Evolutionary conservation across 2,888 invertebrate genomes (phyloP), one percentile per base, ranked within the genome.

Genomic region (Pseudococcus longispinus): DNA sequence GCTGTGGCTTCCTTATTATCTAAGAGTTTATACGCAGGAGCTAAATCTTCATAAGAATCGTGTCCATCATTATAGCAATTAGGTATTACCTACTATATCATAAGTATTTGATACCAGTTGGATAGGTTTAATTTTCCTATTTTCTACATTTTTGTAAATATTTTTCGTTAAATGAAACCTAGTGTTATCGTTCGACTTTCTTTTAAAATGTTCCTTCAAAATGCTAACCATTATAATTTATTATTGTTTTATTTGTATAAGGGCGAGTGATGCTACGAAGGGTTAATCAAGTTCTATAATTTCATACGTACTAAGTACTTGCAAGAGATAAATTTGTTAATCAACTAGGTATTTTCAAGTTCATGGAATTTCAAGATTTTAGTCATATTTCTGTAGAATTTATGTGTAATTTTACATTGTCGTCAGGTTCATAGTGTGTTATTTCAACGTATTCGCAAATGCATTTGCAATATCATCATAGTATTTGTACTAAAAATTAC

Each of bases 1-100:
- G 83, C 82, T 23, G 55, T 83, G 80, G 51, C 82, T 26, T 82
- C 87, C 1, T 42, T 87, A 26, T 29, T 87, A 44, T 80, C 87
- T 20, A 80, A 87, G 65, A 29, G 55, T 46, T 82, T 87, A 32
- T 60, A 60, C 37, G 13, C 37, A 6, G 82, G 87, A 26, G 60
- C 84, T 2, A 85, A 85, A 65, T 44, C 84, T 77, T 77, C 77
- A 42, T 77, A 3, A 29, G 29, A 2, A 60, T 51, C 6, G 18
- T 18, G 60, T 8, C 23, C 60, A 9, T 60, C 4, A 60, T 9
- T 60, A n/a, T n/a, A 5, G 6, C 32, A 32, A 51, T 51, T 51
- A 51, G 2, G 8, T 32, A 51, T 32, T n/a, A 4, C 18, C n/a
- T 13, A 18, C 6, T 9, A 60, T 23, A n/a, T 23, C 11, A 23